phyloP scores from a whole-genome alignment of 2,113 vertebrate species.

The Ciconia stormi region DNA sequence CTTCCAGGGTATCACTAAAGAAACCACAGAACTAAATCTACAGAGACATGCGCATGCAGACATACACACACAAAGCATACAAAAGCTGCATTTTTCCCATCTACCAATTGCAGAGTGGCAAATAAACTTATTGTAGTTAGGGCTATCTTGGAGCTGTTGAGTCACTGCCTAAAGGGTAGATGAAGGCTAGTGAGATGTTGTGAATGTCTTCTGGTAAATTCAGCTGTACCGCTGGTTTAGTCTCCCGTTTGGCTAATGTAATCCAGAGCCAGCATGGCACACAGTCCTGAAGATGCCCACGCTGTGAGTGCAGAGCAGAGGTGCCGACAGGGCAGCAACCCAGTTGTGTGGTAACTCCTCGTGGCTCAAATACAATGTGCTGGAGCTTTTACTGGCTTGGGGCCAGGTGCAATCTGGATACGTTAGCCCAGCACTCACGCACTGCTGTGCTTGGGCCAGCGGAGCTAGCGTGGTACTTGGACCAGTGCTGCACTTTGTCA shows the following conservation, averaged over 20 bases:
- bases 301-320: background rate
- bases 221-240: background rate
- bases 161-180: background rate
- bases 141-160: background rate
- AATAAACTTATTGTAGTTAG: background rate
- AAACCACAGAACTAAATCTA: background rate
- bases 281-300: background rate
- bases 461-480: fast-evolving
- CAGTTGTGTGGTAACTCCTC: background rate
- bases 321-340: background rate
- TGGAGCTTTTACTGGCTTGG: background rate
- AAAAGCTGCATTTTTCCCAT: background rate
- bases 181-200: background rate
- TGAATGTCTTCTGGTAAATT: background rate
- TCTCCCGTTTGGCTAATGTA: background rate
- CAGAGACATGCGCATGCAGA: fast-evolving
- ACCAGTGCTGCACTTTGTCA: background rate
- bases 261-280: background rate
- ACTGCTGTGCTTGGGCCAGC: background rate
- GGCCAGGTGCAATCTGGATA: background rate
- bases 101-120: background rate
- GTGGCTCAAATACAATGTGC: background rate
- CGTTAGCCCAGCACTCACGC: background rate
- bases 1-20: background rate
- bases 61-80: background rate